Conservation (phyloP, 2,113 vertebrate species). For the Pelodiscus sinensis region DNA sequence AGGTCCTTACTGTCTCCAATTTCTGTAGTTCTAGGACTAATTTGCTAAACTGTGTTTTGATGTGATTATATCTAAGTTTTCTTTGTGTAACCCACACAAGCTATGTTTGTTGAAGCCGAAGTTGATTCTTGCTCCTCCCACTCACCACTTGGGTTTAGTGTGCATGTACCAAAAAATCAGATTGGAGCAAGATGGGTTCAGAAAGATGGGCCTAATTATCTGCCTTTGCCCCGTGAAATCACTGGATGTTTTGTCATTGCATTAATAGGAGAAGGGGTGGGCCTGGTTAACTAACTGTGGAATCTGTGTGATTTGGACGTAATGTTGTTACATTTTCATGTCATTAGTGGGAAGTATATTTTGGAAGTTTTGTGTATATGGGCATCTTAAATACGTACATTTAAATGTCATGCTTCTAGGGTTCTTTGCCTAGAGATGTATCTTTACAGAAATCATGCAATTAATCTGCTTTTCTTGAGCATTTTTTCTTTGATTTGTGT, state of each 20-base stretch:
- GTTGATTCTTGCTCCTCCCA: background rate
- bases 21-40: background rate
- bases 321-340: background rate
- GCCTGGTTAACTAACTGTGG: fast-evolving
- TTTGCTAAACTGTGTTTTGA: background rate
- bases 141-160: background rate
- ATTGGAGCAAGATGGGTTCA: background rate
- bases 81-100: fast-evolving
- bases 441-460: background rate
- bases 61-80: background rate
- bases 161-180: background rate
- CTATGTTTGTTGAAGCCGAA: background rate
- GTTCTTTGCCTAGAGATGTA: background rate
- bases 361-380: background rate
- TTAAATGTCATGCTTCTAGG: background rate
- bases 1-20: background rate
- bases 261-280: background rate
- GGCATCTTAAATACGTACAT: background rate
- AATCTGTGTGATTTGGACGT: background rate
- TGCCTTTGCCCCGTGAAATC: background rate
- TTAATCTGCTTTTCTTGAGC: background rate
- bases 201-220: background rate
- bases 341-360: background rate
- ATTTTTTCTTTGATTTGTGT: background rate
- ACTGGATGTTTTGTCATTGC: background rate